Evolutionary conservation across 2,113 vertebrate genomes (phyloP).

Genomic region (Sapayoa aenigma): DNA sequence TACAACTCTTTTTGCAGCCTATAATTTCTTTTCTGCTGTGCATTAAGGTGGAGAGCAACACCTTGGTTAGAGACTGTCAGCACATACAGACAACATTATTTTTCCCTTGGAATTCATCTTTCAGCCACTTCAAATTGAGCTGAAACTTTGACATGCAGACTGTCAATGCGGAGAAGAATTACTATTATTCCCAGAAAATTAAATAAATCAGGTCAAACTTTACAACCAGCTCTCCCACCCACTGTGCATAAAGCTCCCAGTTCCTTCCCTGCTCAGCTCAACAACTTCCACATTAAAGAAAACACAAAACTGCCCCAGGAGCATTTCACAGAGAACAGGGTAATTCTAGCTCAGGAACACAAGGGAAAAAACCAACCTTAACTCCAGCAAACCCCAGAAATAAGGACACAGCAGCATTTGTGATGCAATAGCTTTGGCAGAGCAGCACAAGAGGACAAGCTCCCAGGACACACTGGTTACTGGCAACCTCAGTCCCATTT

Average conservation of each 20-base stretch:
- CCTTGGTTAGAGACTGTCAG: conserved; percentile 31
- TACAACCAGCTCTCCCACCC: background rate
- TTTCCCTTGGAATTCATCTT: conserved; percentile 47
- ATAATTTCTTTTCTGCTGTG: background rate
- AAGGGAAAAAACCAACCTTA: rapidly evolving
- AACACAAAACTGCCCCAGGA: background rate
- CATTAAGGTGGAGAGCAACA: background rate
- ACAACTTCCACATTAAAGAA: background rate
- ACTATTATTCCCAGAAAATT: conserved; percentile 29
- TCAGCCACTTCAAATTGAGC: conserved; percentile 41
- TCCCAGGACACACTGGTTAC: rapidly evolving
- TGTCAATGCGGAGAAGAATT: conserved; percentile 43
- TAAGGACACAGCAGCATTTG: rapidly evolving
- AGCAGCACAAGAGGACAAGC: background rate
- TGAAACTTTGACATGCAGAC: conserved; percentile 38
- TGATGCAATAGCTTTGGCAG: background rate
- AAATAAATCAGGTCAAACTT: conserved; percentile 23
- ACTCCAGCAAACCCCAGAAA: background rate
- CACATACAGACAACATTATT: conserved; percentile 1
- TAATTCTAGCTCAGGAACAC: background rate
- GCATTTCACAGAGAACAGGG: background rate
- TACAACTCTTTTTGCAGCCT: conserved; percentile 18
- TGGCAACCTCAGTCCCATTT: rapidly evolving
- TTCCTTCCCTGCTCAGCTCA: background rate
- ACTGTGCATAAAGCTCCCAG: background rate